phyloP scores from a whole-genome alignment of 2,113 vertebrate genomes.

The Epinephelus fuscoguttatus region DNA sequence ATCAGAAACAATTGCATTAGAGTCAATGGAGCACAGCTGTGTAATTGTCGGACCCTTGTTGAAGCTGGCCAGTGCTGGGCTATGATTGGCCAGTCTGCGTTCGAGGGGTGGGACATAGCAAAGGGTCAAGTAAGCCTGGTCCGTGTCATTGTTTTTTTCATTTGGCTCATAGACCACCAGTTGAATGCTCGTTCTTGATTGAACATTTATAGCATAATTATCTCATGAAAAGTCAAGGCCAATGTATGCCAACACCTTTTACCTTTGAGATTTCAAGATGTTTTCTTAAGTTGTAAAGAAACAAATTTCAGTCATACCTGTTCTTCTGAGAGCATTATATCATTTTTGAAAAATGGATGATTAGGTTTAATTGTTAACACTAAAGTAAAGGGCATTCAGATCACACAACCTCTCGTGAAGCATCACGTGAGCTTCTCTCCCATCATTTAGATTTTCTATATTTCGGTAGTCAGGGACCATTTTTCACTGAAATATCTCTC shows the following conservation, averaged over 20 bases:
- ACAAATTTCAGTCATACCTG: background rate
- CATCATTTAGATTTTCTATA: conserved; percentile 49
- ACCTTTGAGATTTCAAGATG: conserved; percentile 4
- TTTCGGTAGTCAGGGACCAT: conserved; percentile 70
- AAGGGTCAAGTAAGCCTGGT: background rate
- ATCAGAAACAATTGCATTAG: too few species aligned
- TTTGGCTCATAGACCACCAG: background rate
- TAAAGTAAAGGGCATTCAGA: conserved; percentile 19
- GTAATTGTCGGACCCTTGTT: too few species aligned
- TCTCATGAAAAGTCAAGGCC: conserved; percentile 25
- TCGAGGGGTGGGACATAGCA: too few species aligned
- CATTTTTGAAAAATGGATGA: background rate
- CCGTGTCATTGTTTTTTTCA: background rate
- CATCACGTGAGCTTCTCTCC: conserved; percentile 31
- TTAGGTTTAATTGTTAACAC: background rate
- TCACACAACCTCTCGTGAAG: conserved; percentile 23
- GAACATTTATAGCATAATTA: background rate
- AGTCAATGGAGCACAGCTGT: too few species aligned
- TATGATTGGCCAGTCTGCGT: too few species aligned
- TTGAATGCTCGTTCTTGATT: background rate
- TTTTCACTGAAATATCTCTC: conserved; percentile 60
- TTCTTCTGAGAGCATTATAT: background rate
- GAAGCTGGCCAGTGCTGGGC: too few species aligned
- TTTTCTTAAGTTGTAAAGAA: conserved; percentile 20
- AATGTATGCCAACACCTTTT: conserved; percentile 22